Evolutionary conservation across 2,797 vertebrate species (phyloP).

Genomic region (Schizothorax lantsangensis): DNA sequence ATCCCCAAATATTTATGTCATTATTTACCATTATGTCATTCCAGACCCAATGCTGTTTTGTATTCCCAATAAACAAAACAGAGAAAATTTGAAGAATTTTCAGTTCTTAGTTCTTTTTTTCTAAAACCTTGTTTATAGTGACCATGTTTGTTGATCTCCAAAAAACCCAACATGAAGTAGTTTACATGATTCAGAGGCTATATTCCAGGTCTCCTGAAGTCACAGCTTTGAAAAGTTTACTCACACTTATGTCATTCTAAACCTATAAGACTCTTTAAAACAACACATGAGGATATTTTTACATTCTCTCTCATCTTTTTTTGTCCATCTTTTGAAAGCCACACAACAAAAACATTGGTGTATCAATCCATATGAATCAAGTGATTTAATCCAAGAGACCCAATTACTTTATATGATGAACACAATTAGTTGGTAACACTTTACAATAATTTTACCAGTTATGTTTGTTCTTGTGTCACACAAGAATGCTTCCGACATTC

Average conservation of each 20-base stretch:
- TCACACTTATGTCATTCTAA: not conserved
- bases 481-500: not conserved
- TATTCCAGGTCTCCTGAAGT: not conserved
- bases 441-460: not conserved
- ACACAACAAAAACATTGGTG: not conserved
- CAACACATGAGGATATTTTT: not conserved
- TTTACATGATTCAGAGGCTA: not conserved
- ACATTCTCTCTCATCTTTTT: not conserved
- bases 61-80: not conserved
- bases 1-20: constrained; percentile 39
- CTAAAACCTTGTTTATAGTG: not conserved
- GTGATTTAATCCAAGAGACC: not conserved
- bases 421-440: too few species aligned
- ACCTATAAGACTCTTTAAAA: not conserved
- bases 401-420: not conserved
- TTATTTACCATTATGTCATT: not conserved
- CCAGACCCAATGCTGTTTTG: too few species aligned
- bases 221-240: not conserved
- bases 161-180: not conserved
- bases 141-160: not conserved
- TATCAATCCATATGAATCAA: not conserved
- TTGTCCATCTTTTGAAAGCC: not conserved
- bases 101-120: not conserved
- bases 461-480: not conserved
- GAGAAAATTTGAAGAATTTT: not conserved